phyloP scores from a whole-genome alignment of 1,140 invertebrate species.

The Bombyx mandarina region DNA sequence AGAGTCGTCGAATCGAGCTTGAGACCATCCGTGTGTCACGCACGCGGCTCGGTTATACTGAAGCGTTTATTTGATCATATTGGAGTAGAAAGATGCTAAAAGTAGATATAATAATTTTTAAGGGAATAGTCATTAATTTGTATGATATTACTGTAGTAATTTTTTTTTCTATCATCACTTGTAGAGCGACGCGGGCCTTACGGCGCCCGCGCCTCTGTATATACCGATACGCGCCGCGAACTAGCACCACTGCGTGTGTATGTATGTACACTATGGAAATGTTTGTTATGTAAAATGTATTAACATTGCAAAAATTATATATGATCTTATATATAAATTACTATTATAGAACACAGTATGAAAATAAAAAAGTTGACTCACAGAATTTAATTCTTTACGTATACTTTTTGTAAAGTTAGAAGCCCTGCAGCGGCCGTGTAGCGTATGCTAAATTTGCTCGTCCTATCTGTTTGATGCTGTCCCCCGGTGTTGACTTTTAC shows the following conservation, averaged over 20 bases:
- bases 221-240: conserved; percentile 28
- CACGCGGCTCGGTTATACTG: conserved; percentile 45
- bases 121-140: conserved; percentile 71
- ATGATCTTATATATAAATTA: conserved; percentile 71
- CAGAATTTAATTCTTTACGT: conserved; percentile 60
- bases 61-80: conserved; percentile 54
- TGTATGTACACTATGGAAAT: conserved; percentile 67
- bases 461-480: conserved; percentile 10
- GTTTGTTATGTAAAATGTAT: conserved; percentile 71
- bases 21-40: conserved; percentile 36
- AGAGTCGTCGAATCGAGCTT: conserved; percentile 43
- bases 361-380: conserved; percentile 68
- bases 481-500: conserved; percentile 22
- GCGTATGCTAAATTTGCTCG: conserved; percentile 7
- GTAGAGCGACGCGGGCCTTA: conserved; percentile 35
- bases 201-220: conserved; percentile 35
- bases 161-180: conserved; percentile 67
- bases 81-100: conserved; percentile 66
- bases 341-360: conserved; percentile 69
- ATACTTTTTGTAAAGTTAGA: conserved; percentile 31
- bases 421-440: conserved; percentile 18
- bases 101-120: conserved; percentile 68
- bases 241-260: conserved; percentile 39
- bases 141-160: conserved; percentile 70
- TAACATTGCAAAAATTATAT: conserved; percentile 70